Evolutionary conservation across 2,888 invertebrate genomes (phyloP).

Genomic region (Cosmia trapezina): DNA sequence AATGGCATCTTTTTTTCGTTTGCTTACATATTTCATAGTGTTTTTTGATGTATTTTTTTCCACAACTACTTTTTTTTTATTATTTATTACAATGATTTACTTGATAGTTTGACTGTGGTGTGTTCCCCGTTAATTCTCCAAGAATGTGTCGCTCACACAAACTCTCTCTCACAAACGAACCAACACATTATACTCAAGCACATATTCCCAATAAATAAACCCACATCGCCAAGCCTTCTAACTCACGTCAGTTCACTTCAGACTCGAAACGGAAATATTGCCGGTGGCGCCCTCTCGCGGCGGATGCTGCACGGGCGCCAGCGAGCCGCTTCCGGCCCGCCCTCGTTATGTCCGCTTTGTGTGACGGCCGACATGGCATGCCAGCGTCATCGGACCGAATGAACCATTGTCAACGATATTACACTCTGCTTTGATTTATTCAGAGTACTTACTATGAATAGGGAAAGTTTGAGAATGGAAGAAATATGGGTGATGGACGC

Average conservation of each 20-base stretch:
- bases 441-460: conserved; percentile 53
- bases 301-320: conserved; percentile 77
- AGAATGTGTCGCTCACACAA: too few relatives aligned
- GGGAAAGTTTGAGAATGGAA: conserved; percentile 38
- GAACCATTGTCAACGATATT: conserved; percentile 72
- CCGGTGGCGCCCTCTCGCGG: conserved; percentile 72
- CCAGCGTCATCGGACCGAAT: conserved; percentile 66
- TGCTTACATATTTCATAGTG: too few relatives aligned
- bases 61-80: too few relatives aligned
- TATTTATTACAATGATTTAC: too few relatives aligned
- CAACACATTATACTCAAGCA: not conserved
- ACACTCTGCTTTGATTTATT: conserved; percentile 67
- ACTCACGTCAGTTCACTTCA: conserved; percentile 53
- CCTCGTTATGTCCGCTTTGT: conserved; percentile 83
- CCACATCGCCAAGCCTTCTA: conserved; percentile 39
- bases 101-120: too few relatives aligned
- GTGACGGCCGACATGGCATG: conserved; percentile 64
- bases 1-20: too few relatives aligned
- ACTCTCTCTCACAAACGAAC: not conserved
- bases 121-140: not conserved
- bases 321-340: conserved; percentile 80
- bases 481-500: conserved; percentile 27
- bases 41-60: too few relatives aligned
- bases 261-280: conserved; percentile 79
- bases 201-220: conserved; percentile 48